These are phyloP conservation scores for Orthonyx spaldingii DNA, from an alignment of 2,113 vertebrate species.

Conservation along the genomic window DNA sequence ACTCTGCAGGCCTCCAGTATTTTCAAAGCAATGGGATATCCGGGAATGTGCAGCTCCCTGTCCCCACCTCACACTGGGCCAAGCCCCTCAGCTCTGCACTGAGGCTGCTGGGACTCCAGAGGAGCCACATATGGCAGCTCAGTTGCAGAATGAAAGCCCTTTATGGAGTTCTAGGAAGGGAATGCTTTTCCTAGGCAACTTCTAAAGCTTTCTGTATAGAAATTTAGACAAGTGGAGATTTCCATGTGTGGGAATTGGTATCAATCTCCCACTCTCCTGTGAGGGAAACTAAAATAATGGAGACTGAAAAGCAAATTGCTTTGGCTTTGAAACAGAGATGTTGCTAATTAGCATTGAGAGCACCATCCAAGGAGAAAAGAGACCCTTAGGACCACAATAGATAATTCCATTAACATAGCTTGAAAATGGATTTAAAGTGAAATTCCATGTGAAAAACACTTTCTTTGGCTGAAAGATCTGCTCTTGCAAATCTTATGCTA, in stretches of 20 bases:
- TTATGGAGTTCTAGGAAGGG: neutral
- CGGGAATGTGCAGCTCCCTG: neutral
- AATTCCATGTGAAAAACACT: neutral
- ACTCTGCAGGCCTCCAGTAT: neutral
- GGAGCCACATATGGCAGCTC: neutral
- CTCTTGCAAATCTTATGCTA: neutral
- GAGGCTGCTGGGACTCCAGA: neutral
- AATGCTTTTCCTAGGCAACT: neutral
- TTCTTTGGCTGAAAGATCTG: neutral
- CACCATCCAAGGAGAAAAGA: neutral
- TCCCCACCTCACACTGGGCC: neutral
- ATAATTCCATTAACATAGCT: neutral
- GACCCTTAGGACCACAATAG: neutral
- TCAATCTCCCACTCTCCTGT: accelerated
- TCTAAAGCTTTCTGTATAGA: neutral
- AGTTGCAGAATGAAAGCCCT: neutral
- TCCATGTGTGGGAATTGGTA: neutral
- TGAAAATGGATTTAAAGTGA: neutral
- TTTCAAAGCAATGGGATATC: neutral
- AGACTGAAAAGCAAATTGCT: neutral
- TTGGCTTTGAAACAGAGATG: neutral
- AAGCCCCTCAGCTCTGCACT: neutral
- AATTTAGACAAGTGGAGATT: neutral
- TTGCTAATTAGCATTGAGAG: neutral
- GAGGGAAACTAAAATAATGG: neutral